These are phyloP conservation scores for Epistrophella euchroma DNA, from an alignment of 2,888 invertebrate species.

Conservation along the genomic window DNA sequence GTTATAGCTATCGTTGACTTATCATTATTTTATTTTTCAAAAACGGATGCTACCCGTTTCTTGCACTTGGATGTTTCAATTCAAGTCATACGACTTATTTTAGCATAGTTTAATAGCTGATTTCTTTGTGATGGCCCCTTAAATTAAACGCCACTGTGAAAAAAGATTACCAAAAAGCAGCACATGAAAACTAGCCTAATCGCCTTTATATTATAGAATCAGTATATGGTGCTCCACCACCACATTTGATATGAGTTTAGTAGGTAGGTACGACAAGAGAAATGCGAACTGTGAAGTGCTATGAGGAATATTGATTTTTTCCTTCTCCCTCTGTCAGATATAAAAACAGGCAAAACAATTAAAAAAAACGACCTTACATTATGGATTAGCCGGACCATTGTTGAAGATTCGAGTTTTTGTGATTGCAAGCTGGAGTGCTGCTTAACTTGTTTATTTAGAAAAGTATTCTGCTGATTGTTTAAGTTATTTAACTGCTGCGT, in stretches of 20 bases:
- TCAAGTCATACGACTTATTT: no score
- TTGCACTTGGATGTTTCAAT: no score
- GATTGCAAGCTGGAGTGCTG: conserved; percentile 45
- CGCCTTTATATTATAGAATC: neutral
- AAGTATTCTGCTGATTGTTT: conserved; percentile 34
- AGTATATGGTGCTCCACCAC: conserved; percentile 5
- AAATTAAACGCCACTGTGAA: neutral
- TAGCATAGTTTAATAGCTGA: no score
- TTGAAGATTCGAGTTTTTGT: conserved; percentile 27
- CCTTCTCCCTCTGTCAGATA: neutral
- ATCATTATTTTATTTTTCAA: no score
- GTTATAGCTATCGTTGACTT: no score
- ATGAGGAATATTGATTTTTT: conserved; percentile 56
- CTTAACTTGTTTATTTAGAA: conserved; percentile 53
- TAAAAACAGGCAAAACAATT: neutral
- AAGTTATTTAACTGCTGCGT: conserved; percentile 61
- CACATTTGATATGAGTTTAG: neutral
- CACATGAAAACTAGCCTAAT: neutral
- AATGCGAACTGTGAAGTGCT: conserved; percentile 5
- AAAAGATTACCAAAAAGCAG: neutral
- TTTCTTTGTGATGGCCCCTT: no score
- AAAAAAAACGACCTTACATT: conserved; percentile 51
- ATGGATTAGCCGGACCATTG: conserved; percentile 53
- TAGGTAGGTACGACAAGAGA: neutral
- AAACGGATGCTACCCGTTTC: no score